Evolutionary conservation across 30 jellyfish, hydroid and myxozoan genomes (phyloP).

Genomic region (Pelagia noctiluca): DNA sequence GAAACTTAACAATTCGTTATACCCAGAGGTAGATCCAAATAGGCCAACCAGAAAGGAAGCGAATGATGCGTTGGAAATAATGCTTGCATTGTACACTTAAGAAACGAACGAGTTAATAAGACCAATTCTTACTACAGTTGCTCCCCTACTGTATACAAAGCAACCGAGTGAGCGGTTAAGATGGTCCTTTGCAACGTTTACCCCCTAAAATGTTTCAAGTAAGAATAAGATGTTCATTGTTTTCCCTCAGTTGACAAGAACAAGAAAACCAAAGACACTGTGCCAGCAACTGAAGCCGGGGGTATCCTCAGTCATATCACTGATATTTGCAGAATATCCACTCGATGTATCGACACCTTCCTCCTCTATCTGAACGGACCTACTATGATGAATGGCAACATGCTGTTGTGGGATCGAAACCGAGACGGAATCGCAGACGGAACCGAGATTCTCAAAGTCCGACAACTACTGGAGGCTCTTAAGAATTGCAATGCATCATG

Average conservation of each 20-base stretch:
- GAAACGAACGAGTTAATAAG: too few species aligned
- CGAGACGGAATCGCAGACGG: constrained; percentile 92
- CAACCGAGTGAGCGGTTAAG: not conserved
- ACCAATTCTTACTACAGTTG: too few species aligned
- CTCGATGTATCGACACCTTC: constrained; percentile 83
- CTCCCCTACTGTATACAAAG: too few species aligned
- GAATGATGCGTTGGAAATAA: too few species aligned
- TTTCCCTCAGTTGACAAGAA: constrained; percentile 82
- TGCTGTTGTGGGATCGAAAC: constrained; percentile 93
- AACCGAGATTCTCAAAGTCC: constrained; percentile 77
- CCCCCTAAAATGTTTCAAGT: not conserved
- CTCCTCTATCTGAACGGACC: constrained; percentile 94
- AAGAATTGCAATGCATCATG: constrained; percentile 86
- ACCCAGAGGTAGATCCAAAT: too few species aligned
- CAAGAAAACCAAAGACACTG: constrained; percentile 83
- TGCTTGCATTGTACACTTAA: too few species aligned
- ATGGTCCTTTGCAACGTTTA: not conserved
- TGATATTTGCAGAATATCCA: constrained; percentile 68
- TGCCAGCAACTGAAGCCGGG: constrained; percentile 94
- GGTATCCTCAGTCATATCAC: constrained; percentile 76
- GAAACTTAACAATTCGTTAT: too few species aligned
- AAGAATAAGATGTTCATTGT: not conserved
- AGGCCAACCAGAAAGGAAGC: too few species aligned
- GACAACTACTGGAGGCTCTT: constrained; percentile 72
- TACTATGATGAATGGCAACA: constrained; percentile 87